Conservation (phyloP, 1,140 invertebrate genomes). For the Aporrectodea caliginosa region DNA sequence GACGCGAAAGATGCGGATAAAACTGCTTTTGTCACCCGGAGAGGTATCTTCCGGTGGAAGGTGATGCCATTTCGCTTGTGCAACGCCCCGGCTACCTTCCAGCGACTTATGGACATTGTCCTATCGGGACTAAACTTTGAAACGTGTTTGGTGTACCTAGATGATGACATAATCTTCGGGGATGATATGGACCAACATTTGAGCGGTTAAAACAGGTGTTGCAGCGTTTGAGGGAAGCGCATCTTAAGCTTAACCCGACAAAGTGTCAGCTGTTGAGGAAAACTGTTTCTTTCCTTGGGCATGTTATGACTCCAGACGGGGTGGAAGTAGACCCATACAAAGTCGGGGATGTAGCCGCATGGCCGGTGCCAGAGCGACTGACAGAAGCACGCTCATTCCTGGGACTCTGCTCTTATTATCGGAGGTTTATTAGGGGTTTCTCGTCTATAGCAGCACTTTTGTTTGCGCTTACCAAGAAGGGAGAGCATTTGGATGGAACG, state of each 20-base stretch:
- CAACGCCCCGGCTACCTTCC: slow-evolving; percentile 41
- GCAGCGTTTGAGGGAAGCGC: slow-evolving; percentile 32
- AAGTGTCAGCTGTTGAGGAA: slow-evolving; percentile 36
- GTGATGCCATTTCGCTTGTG: slow-evolving; percentile 44
- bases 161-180: slow-evolving; percentile 38
- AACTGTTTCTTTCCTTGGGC: slow-evolving; percentile 34
- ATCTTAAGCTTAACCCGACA: slow-evolving; percentile 35
- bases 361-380: too few relatives aligned
- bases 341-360: slow-evolving; percentile 47
- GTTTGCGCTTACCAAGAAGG: slow-evolving; percentile 14
- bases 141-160: slow-evolving; percentile 39
- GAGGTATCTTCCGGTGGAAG: too few relatives aligned
- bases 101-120: slow-evolving; percentile 41
- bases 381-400: too few relatives aligned
- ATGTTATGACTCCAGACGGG: slow-evolving; percentile 30
- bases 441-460: slow-evolving; percentile 31
- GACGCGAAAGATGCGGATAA: too few relatives aligned
- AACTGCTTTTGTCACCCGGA: too few relatives aligned
- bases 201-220: slow-evolving; percentile 19
- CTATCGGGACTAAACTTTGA: too few relatives aligned
- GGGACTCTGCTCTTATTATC: too few relatives aligned
- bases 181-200: slow-evolving; percentile 32
- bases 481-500: neutral
- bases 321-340: slow-evolving; percentile 41
- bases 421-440: too few relatives aligned